These are phyloP conservation scores for Choloepus hoffmanni DNA, from an alignment of 2,113 vertebrate genomes.

Conservation along the genomic window DNA sequence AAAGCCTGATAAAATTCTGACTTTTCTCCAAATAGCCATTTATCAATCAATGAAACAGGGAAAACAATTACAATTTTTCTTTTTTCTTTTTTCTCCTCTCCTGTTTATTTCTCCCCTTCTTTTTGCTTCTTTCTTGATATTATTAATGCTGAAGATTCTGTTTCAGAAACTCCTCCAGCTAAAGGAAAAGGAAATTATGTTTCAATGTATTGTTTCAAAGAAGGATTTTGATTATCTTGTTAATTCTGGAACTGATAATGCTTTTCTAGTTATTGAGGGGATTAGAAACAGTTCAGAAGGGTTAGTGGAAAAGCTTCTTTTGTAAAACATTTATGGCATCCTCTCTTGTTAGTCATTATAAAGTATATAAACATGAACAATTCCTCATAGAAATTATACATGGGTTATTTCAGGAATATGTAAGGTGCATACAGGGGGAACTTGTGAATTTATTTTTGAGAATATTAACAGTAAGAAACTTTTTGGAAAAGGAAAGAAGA, in stretches of 20 bases:
- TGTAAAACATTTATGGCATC: neutral
- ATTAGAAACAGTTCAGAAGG: neutral
- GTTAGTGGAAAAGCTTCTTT: neutral
- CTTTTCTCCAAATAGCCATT: neutral
- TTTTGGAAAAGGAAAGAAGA: neutral
- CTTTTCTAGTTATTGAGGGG: neutral
- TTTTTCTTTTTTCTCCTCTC: neutral
- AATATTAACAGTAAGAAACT: neutral
- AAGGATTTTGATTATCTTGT: neutral
- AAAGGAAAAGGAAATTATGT: neutral
- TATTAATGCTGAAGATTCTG: neutral
- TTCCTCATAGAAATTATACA: neutral
- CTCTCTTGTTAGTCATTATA: neutral
- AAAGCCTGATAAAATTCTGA: neutral
- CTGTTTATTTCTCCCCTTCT: rapidly evolving
- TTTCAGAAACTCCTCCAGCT: neutral
- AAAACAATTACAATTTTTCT: neutral
- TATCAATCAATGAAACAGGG: neutral
- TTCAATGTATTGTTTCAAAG: neutral
- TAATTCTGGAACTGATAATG: neutral
- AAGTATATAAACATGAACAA: rapidly evolving
- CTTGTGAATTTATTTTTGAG: neutral
- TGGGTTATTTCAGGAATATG: neutral
- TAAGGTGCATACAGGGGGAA: too few relatives aligned
- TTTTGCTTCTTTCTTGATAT: neutral